Evolutionary conservation across 2,113 vertebrate genomes (phyloP).

Genomic region (Cyanistes caeruleus): DNA sequence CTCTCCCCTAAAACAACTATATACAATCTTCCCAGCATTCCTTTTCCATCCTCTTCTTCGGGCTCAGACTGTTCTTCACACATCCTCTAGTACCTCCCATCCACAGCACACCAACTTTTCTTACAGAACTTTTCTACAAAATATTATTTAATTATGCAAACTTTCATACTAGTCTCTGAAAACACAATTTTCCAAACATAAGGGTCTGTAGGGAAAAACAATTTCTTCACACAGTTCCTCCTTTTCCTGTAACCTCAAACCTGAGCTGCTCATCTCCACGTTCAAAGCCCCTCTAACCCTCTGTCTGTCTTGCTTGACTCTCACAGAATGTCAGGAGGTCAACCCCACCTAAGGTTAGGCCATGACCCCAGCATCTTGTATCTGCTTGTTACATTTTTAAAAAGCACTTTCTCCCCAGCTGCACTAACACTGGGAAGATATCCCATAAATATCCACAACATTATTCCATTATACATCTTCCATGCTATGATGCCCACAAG

Average conservation of each 20-base stretch:
- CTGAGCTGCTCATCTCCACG: neutral
- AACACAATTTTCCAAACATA: neutral
- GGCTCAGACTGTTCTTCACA: neutral
- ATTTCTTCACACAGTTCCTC: neutral
- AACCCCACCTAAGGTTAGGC: neutral
- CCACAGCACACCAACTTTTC: neutral
- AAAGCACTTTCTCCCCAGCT: neutral
- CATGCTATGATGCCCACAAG: neutral
- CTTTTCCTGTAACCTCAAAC: neutral
- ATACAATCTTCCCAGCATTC: neutral
- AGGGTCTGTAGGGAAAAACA: neutral
- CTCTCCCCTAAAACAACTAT: neutral
- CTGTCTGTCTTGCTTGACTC: neutral
- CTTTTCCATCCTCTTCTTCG: neutral
- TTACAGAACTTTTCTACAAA: neutral
- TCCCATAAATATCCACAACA: neutral
- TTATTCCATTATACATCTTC: neutral
- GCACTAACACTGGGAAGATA: neutral
- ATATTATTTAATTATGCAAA: neutral
- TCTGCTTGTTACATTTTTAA: neutral
- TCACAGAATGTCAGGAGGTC: neutral
- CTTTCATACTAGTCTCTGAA: neutral
- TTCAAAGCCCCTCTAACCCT: neutral
- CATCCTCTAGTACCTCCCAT: neutral
- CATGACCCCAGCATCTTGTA: neutral